Base-by-base conservation (phyloP, 2,797 vertebrate species). In the Cynodonichthys magdalenae region DNA sequence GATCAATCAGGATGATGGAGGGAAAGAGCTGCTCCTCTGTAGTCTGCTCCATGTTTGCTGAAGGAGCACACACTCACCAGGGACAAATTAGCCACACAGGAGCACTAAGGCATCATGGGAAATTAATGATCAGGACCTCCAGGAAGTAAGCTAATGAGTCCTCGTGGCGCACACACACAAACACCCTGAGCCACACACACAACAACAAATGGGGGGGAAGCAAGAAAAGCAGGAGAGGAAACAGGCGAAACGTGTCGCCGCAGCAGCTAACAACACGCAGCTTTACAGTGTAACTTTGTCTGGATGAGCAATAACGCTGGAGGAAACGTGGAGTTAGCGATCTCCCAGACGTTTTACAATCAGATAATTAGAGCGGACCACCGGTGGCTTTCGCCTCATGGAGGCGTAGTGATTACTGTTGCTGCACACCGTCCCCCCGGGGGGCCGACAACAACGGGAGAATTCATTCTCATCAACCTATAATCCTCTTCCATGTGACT, bases 61-160 rank as follows among this genome's bases (percentile, higher is more conserved):
- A 74, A 75, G 80, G 83, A 88, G 73, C 18, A 12, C 58, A n/a
- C 29, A 59, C 86, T 78, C 87, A 72, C 89, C 57, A 53, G 89
- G 89, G 89, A 89, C 81, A 81, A 88, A 89, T 92, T 92, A 90
- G 87, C 87, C 85, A 86, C 85, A 88, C 82, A 83, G 85, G 81
- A 87, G 79, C 79, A 83, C 82, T 52, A 75, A 86, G 79, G 89
- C 88, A 90, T 90, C 91, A 90, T 92, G 90, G 90, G 90, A 91
- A 91, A 92, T 92, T 91, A 91, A 91, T 91, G 90, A 92, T 90
- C 82, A 67, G 79, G 85, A 90, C 89, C 87, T 90, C 85, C 88
- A 87, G 85, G 88, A 90, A 89, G 89, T 89, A 83, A 91, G 90
- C 82, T 92, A 92, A 92, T 90, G 90, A 91, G 83, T 84, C 79